These are phyloP conservation scores for Eulemur coronatus DNA, from an alignment of 2,797 vertebrate genomes.

Conservation along the genomic window DNA sequence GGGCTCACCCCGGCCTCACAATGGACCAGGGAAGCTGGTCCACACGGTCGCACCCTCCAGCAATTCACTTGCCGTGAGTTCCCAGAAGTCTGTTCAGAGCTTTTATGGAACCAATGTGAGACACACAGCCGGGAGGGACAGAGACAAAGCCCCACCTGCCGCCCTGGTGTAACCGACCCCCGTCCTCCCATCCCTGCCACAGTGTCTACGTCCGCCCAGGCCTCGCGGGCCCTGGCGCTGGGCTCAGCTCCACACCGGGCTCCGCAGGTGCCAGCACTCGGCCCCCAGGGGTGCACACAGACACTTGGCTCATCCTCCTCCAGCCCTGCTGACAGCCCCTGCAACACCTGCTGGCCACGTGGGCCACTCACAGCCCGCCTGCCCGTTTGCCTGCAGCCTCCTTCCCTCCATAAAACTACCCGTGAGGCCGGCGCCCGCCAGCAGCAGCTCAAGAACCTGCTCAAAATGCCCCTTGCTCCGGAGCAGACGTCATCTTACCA, in stretches of 20 bases:
- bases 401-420: background rate
- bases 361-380: background rate
- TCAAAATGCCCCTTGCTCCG: background rate
- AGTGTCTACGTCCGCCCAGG: rapidly evolving
- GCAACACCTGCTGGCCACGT: background rate
- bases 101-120: background rate
- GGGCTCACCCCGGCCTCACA: background rate
- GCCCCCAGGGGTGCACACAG: background rate
- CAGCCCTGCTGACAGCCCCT: background rate
- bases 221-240: rapidly evolving
- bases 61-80: background rate
- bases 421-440: background rate
- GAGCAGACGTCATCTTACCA: background rate
- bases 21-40: background rate
- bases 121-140: background rate
- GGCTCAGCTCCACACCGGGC: background rate
- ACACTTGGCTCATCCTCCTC: background rate
- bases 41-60: background rate
- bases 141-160: background rate
- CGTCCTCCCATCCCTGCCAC: background rate
- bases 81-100: background rate
- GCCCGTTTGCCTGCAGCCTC: background rate
- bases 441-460: background rate
- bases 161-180: background rate
- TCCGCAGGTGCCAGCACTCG: background rate